Base-by-base conservation (phyloP, 2,888 invertebrate species). In the Agelastica alni region DNA sequence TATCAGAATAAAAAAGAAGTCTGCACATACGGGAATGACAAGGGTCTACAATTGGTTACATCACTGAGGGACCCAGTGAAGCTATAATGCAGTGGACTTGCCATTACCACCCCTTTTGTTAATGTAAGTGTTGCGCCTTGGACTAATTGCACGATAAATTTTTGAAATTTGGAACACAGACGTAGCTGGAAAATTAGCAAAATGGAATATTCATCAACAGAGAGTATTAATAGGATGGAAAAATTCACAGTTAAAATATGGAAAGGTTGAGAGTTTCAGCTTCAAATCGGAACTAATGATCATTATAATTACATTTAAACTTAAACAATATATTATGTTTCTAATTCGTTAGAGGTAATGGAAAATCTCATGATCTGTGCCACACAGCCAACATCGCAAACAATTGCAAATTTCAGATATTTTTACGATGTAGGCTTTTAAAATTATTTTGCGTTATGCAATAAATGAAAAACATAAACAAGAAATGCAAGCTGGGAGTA, bases 171-270 rank as follows among this genome's bases (percentile, higher is more conserved):
- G 47, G 47, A 37, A 47, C 26, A 17, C 47, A 48, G 48, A 48
- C 39, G 20, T 28, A 48, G 48, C 28, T 36, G 30, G 48, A 30
- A 48, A 48, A 48, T 48, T 48, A 48, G 39, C 39, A 31, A 39
- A 48, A 48, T 48, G 48, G 39, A 48, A 48, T 48, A 48, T 48
- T 48, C 48, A 48, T 48, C 48, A 48, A 48, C 48, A 48, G 48
- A 43, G 28, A 36, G 39, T 48, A 48, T 48, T 48, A 39, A 48
- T 39, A 39, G 48, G 39, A 48, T 48, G 48, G 13, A 48, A 48
- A 48, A 48, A 45, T 48, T 18, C 37, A 39, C 37, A 1, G 37
- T 39, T 39, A 39, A 39, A 39, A 20, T 26, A 7, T 2, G 9
- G 9, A 26, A 7, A 1, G 26, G 0, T n/a, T n/a, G n/a, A n/a